Conservation (phyloP, 1,140 invertebrate species). For the Artemia franciscana region DNA sequence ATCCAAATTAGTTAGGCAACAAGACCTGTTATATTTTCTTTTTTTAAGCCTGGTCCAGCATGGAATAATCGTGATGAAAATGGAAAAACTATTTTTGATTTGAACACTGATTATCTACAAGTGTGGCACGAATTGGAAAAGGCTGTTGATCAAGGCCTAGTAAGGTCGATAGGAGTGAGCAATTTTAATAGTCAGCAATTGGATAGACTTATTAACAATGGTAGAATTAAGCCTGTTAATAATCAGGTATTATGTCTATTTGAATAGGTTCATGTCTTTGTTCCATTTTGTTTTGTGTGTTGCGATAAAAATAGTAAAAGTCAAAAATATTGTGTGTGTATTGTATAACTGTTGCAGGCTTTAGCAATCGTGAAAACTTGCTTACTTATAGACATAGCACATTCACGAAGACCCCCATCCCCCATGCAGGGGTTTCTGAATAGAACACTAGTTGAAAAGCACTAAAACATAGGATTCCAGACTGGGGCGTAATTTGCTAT, state of each 20-base stretch:
- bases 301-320: background rate
- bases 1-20: too few species aligned
- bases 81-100: background rate
- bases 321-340: background rate
- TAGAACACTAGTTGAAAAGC: too few species aligned
- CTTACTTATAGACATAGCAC: background rate
- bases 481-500: too few species aligned
- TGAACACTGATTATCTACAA: background rate
- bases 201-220: constrained; percentile 21
- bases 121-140: constrained; percentile 6
- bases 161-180: constrained; percentile 26
- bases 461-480: too few species aligned
- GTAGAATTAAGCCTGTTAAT: constrained; percentile 24
- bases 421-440: too few species aligned
- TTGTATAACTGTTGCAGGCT: too few species aligned
- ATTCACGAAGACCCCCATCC: background rate
- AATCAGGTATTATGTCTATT: background rate
- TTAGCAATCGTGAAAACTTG: background rate
- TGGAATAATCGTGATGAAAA: background rate
- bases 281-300: background rate
- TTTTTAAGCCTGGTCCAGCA: background rate
- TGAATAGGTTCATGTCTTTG: background rate
- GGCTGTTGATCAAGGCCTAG: constrained; percentile 12
- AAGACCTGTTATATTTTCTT: too few species aligned
- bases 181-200: constrained; percentile 32